Conservation (phyloP, 2,888 invertebrate species). For the Melinopterus prodromus region DNA sequence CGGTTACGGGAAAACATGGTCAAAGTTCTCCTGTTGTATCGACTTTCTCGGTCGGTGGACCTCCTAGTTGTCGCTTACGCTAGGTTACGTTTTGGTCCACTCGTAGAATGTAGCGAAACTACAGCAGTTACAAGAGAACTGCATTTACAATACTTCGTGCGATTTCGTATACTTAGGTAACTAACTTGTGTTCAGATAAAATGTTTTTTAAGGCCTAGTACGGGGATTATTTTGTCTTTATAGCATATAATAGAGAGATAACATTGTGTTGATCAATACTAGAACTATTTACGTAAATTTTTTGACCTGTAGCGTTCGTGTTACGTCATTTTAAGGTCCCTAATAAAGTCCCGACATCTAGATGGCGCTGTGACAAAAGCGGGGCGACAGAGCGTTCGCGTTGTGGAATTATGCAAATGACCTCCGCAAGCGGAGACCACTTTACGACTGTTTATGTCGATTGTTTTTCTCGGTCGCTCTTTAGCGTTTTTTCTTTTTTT, state of each 20-base stretch:
- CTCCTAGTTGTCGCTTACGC: neutral
- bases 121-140: neutral
- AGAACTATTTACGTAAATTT: neutral
- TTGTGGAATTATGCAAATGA: slow-evolving; percentile 23
- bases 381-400: neutral
- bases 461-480: slow-evolving; percentile 44
- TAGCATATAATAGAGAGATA: too few species aligned
- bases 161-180: neutral
- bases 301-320: neutral
- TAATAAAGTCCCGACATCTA: neutral
- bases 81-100: neutral
- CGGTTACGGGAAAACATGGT: neutral
- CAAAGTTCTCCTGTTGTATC: neutral
- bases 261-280: too few species aligned
- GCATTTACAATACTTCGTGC: neutral
- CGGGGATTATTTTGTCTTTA: neutral
- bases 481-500: neutral
- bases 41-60: neutral
- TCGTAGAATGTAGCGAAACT: neutral
- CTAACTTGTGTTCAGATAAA: too few species aligned
- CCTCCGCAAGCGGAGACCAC: slow-evolving; percentile 19
- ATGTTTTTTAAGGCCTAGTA: too few species aligned
- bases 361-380: neutral
- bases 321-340: neutral
- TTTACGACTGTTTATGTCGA: slow-evolving; percentile 47